These are phyloP conservation scores for Cyclargus thomasi DNA, from an alignment of 1,140 invertebrate species.

Conservation along the genomic window DNA sequence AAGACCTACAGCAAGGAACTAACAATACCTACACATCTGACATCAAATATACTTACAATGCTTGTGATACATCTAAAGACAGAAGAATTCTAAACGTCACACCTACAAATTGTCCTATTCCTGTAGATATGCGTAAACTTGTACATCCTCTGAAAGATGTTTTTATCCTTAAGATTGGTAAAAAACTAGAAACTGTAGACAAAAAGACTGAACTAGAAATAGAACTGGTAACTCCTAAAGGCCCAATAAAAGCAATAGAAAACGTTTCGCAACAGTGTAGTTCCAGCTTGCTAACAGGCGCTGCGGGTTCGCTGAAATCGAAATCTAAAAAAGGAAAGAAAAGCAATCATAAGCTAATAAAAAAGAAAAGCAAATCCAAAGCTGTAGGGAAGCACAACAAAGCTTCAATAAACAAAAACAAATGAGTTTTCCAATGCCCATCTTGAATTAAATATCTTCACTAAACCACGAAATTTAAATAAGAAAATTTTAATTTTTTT, in stretches of 20 bases:
- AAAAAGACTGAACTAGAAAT: slow-evolving; percentile 69
- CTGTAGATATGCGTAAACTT: slow-evolving; percentile 39
- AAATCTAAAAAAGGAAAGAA: slow-evolving; percentile 39
- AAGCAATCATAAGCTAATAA: slow-evolving; percentile 31
- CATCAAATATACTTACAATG: slow-evolving; percentile 54
- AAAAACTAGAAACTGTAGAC: slow-evolving; percentile 51
- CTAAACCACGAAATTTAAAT: too few relatives aligned
- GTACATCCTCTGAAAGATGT: slow-evolving; percentile 40
- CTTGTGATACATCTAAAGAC: slow-evolving; percentile 43
- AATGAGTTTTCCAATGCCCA: background rate
- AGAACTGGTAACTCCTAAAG: slow-evolving; percentile 60
- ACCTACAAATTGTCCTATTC: slow-evolving; percentile 51
- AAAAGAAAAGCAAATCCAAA: slow-evolving; percentile 24
- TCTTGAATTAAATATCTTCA: too few relatives aligned
- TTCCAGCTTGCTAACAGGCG: slow-evolving; percentile 34
- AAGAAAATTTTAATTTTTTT: background rate
- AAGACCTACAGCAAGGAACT: slow-evolving; percentile 33
- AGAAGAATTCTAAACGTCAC: slow-evolving; percentile 59
- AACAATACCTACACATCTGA: slow-evolving; percentile 51
- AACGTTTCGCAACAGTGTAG: slow-evolving; percentile 50
- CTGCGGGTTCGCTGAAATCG: slow-evolving; percentile 31
- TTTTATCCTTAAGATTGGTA: slow-evolving; percentile 66
- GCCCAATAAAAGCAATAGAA: slow-evolving; percentile 30
- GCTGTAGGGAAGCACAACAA: slow-evolving; percentile 21
- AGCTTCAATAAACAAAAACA: background rate